Conservation (phyloP, 2,888 invertebrate species). For the Dione juno region DNA sequence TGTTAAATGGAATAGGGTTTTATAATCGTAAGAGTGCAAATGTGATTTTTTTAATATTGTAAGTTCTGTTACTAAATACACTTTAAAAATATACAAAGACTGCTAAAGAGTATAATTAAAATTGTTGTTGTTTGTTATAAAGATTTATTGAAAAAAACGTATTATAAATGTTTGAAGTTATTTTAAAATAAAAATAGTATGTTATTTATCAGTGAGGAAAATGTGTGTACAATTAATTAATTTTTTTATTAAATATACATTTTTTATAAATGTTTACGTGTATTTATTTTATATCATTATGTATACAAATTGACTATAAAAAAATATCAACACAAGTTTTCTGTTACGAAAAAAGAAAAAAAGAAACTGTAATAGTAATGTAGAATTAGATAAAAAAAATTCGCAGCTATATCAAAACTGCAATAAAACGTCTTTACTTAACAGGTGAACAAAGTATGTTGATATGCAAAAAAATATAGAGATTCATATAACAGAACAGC, state of each 20-base stretch:
- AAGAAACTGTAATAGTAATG: too few species aligned
- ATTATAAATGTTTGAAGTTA: slow-evolving; percentile 1
- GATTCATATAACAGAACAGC: too few species aligned
- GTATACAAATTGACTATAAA: too few species aligned
- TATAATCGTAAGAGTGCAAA: not conserved
- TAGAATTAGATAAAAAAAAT: too few species aligned
- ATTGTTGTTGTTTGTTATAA: slow-evolving; percentile 15
- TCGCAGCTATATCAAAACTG: too few species aligned
- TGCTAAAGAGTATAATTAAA: slow-evolving; percentile 6
- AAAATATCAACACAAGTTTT: too few species aligned
- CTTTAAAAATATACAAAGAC: not conserved
- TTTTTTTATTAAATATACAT: not conserved
- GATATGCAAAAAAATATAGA: too few species aligned
- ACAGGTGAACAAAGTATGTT: too few species aligned
- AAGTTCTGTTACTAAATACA: slow-evolving; percentile 2
- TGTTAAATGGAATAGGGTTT: not conserved
- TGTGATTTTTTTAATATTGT: slow-evolving; percentile 12
- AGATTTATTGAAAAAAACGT: slow-evolving; percentile 2
- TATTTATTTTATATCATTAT: not conserved
- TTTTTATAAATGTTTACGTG: not conserved
- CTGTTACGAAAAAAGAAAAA: too few species aligned
- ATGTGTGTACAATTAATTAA: not conserved
- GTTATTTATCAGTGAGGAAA: slow-evolving; percentile 2
- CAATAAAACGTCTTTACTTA: too few species aligned
- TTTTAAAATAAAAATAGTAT: not conserved